Conservation (phyloP, 2,113 vertebrate species). For the Albula goreensis region DNA sequence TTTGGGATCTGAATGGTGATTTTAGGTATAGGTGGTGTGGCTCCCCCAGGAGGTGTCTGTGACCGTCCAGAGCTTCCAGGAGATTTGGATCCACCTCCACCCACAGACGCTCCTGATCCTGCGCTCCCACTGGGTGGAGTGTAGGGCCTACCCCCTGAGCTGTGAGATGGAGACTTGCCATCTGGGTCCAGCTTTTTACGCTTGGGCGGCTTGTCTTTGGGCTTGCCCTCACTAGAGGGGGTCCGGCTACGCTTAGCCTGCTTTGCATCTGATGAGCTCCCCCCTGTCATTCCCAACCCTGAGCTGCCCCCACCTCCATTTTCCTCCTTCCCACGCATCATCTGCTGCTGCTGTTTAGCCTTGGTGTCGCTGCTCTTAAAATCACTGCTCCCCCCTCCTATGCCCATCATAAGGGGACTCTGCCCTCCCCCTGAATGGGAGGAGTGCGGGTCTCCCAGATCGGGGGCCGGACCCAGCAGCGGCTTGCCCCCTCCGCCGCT, state of each 20-base stretch:
- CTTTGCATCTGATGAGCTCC: constrained; percentile 78
- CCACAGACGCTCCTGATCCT: constrained; percentile 74
- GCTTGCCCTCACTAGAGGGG: constrained; percentile 93
- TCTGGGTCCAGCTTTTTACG: constrained; percentile 91
- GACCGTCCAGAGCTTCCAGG: constrained; percentile 92
- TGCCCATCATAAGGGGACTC: constrained; percentile 81
- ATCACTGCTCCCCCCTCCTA: constrained; percentile 49
- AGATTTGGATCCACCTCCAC: constrained; percentile 91
- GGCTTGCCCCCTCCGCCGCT: constrained; percentile 69
- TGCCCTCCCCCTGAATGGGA: constrained; percentile 77
- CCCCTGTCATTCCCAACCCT: constrained; percentile 65
- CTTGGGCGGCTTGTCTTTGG: constrained; percentile 94
- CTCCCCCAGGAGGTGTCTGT: constrained; percentile 90
- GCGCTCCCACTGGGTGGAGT: constrained; percentile 90
- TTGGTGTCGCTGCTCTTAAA: constrained; percentile 80
- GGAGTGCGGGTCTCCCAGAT: constrained; percentile 78
- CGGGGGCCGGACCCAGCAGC: constrained; percentile 75
- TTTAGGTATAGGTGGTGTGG: constrained; percentile 94
- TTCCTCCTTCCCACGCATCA: constrained; percentile 72
- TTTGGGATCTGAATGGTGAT: constrained; percentile 98
- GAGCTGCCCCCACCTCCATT: constrained; percentile 74
- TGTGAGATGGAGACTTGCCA: constrained; percentile 93
- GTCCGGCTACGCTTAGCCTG: constrained; percentile 92
- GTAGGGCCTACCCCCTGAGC: constrained; percentile 86
- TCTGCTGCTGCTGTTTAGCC: constrained; percentile 64